Conservation (phyloP, 2,888 invertebrate species). For the Sinopyrophorus schimmeli region DNA sequence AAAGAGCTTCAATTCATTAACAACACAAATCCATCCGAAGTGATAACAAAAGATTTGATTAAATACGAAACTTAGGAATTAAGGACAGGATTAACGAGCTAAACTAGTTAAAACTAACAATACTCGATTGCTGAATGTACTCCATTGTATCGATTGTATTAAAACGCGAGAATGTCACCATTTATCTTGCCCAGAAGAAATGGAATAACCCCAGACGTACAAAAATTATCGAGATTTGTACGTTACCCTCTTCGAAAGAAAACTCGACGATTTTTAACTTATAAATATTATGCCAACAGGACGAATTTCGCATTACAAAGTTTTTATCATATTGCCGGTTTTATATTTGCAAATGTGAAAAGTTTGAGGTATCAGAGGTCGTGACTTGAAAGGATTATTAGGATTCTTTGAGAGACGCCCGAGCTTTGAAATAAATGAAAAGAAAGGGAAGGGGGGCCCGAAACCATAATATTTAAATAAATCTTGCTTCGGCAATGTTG, state of each 20-base stretch:
- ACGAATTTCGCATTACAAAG: slow-evolving; percentile 34
- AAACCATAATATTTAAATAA: slow-evolving; percentile 20
- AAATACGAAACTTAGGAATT: slow-evolving; percentile 21
- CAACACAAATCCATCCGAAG: no score
- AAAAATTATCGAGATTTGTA: no score
- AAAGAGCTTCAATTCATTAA: no score
- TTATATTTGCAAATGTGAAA: slow-evolving; percentile 44
- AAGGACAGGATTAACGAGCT: slow-evolving; percentile 25
- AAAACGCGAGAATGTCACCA: no score
- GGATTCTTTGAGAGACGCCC: slow-evolving; percentile 18
- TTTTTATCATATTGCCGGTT: slow-evolving; percentile 40
- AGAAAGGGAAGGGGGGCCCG: slow-evolving; percentile 9
- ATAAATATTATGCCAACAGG: slow-evolving; percentile 20
- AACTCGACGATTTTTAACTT: slow-evolving; percentile 10
- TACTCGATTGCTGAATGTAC: no score
- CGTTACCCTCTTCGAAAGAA: slow-evolving; percentile 9
- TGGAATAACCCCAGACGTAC: no score
- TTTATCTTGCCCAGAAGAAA: no score
- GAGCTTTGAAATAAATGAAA: slow-evolving; percentile 11
- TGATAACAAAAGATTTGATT: slow-evolving; percentile 24
- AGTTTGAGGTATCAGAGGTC: slow-evolving; percentile 39
- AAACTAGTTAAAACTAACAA: slow-evolving; percentile 29
- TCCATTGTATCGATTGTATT: no score
- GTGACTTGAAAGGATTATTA: slow-evolving; percentile 39
- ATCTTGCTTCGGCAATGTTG: slow-evolving; percentile 11